phyloP scores from a whole-genome alignment of 2,113 vertebrate genomes.

The Heterochromis multidens region DNA sequence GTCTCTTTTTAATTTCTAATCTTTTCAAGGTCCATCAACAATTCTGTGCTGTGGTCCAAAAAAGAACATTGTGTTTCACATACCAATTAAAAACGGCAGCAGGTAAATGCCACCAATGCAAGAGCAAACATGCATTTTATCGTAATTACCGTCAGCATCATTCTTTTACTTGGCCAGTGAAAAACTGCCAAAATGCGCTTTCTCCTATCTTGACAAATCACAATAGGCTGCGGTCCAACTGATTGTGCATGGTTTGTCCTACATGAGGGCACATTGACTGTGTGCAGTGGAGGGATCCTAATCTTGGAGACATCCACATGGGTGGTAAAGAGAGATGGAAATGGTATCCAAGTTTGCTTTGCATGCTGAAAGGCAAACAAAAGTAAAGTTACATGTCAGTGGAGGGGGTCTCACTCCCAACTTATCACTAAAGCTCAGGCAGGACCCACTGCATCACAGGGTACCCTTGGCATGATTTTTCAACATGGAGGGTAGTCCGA shows the following conservation, averaged over 20 bases:
- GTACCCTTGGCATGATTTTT: not conserved
- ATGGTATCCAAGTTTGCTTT: slow-evolving; percentile 17
- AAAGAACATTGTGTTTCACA: not conserved
- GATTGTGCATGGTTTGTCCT: slow-evolving; percentile 61
- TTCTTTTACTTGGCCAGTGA: slow-evolving; percentile 21
- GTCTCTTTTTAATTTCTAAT: slow-evolving; percentile 1
- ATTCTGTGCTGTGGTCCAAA: not conserved
- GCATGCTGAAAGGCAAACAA: slow-evolving; percentile 5
- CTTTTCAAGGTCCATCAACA: slow-evolving; percentile 22
- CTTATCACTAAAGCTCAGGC: not conserved
- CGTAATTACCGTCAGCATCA: not conserved
- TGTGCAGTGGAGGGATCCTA: slow-evolving; percentile 68
- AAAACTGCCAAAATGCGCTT: slow-evolving; percentile 54
- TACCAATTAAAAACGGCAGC: slow-evolving; percentile 26
- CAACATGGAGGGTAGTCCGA: not conserved
- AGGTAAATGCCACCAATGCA: slow-evolving; percentile 32
- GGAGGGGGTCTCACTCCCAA: not conserved
- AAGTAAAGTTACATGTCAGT: not conserved
- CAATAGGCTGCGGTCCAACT: slow-evolving; percentile 48
- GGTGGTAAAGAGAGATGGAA: slow-evolving; percentile 61
- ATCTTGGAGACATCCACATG: slow-evolving; percentile 63
- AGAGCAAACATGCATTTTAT: slow-evolving; percentile 25
- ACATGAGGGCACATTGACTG: slow-evolving; percentile 72
- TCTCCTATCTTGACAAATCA: slow-evolving; percentile 50
- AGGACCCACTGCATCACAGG: not conserved